Conservation (phyloP, 2,888 invertebrate species). For the Nycteola revayana region DNA sequence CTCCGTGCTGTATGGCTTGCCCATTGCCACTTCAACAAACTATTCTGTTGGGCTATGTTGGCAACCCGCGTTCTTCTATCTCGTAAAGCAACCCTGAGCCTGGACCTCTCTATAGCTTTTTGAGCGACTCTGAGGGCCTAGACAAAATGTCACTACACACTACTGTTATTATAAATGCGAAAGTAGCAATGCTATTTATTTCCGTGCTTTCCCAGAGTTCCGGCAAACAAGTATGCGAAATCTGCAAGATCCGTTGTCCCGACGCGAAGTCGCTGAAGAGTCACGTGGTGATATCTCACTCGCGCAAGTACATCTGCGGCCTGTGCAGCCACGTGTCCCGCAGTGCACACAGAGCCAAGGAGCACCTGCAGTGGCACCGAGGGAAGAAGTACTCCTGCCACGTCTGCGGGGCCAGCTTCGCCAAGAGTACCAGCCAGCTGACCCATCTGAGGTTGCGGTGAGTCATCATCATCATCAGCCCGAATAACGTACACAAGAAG, state of each 20-base stretch:
- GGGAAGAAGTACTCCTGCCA: slow-evolving; percentile 53
- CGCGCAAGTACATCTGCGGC: slow-evolving; percentile 53
- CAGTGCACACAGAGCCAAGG: slow-evolving; percentile 50
- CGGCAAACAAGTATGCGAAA: slow-evolving; percentile 44
- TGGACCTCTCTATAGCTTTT: too few species aligned
- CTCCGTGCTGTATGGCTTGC: too few species aligned
- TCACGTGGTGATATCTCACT: slow-evolving; percentile 49
- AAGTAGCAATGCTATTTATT: too few species aligned
- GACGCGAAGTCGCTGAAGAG: slow-evolving; percentile 36
- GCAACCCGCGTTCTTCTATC: too few species aligned
- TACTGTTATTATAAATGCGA: too few species aligned
- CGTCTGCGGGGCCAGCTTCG: slow-evolving; percentile 33
- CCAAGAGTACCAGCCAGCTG: not conserved
- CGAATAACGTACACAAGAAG: too few species aligned
- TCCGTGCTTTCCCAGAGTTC: slow-evolving; percentile 33
- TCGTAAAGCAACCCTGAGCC: too few species aligned
- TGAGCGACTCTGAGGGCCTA: too few species aligned
- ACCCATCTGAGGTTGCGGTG: not conserved
- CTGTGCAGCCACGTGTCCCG: slow-evolving; percentile 46
- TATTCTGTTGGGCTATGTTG: too few species aligned
- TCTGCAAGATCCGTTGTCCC: slow-evolving; percentile 51
- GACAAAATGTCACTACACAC: too few species aligned
- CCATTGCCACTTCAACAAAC: too few species aligned
- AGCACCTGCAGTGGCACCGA: slow-evolving; percentile 61
- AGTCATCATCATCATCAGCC: too few species aligned